phyloP scores from a whole-genome alignment of 2,888 invertebrate species.

The Dynastes tityus region DNA sequence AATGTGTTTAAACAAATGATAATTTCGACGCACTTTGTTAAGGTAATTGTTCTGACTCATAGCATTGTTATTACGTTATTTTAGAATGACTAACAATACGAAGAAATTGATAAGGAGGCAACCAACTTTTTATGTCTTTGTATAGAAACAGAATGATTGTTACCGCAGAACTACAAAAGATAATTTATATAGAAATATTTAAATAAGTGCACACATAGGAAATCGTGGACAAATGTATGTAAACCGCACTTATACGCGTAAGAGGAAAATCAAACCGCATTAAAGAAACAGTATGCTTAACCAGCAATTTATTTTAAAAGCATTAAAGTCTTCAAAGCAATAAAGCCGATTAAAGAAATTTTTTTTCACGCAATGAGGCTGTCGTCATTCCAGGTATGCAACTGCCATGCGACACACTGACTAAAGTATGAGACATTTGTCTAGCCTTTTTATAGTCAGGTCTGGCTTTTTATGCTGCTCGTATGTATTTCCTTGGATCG shows the following conservation, averaged over 20 bases:
- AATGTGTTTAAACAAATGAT: too few relatives aligned
- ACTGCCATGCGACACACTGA: conserved; percentile 38
- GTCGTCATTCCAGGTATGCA: conserved; percentile 28
- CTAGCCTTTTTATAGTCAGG: conserved; percentile 32
- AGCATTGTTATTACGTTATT: too few relatives aligned
- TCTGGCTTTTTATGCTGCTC: conserved; percentile 22
- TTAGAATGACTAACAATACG: too few relatives aligned
- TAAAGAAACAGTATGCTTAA: conserved; percentile 15
- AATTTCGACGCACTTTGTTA: too few relatives aligned
- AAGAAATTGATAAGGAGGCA: too few relatives aligned
- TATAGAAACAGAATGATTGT: too few relatives aligned
- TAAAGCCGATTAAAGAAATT: conserved; percentile 30
- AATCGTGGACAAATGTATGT: neutral
- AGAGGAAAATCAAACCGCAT: neutral
- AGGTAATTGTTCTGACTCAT: too few relatives aligned
- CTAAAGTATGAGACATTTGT: conserved; percentile 36
- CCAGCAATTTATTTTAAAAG: conserved; percentile 18
- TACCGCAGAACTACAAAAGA: too few relatives aligned
- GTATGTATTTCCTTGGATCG: conserved; percentile 33
- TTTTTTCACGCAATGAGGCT: conserved; percentile 20
- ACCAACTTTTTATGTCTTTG: too few relatives aligned
- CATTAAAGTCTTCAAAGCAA: conserved; percentile 18
- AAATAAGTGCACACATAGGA: neutral
- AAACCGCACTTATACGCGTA: neutral
- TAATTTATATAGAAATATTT: neutral